Conservation (phyloP, 2,113 vertebrate genomes). For the Podiceps cristatus region DNA sequence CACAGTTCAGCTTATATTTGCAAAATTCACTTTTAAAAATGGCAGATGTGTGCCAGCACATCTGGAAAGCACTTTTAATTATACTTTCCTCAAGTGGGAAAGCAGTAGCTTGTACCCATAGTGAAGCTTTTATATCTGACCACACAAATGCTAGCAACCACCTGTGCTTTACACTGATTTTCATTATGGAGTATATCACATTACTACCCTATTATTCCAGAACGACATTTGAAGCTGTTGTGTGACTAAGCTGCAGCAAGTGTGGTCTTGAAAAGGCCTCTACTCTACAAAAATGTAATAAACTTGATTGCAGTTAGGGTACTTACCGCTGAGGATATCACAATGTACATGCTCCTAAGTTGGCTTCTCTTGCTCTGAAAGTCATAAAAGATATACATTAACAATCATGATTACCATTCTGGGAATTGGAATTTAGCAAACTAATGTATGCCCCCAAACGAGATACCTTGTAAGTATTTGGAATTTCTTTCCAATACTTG, state of each 20-base stretch:
- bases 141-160: slow-evolving; percentile 62
- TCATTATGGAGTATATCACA: slow-evolving; percentile 53
- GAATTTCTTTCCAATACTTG: not conserved
- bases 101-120: slow-evolving; percentile 30
- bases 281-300: slow-evolving; percentile 43
- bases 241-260: slow-evolving; percentile 55
- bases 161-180: slow-evolving; percentile 64
- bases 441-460: not conserved
- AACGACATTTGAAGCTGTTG: slow-evolving; percentile 54
- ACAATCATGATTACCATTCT: not conserved
- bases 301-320: slow-evolving; percentile 36
- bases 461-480: not conserved
- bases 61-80: slow-evolving; percentile 76
- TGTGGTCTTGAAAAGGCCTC: slow-evolving; percentile 58
- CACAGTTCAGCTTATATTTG: slow-evolving; percentile 24
- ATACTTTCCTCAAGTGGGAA: slow-evolving; percentile 56
- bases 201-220: slow-evolving; percentile 62
- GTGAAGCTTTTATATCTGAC: slow-evolving; percentile 52
- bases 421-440: not conserved
- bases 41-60: slow-evolving; percentile 61
- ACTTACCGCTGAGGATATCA: slow-evolving; percentile 54
- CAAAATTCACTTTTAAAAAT: slow-evolving; percentile 28
- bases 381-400: slow-evolving; percentile 36
- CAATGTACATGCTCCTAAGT: not conserved
- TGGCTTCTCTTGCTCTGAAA: slow-evolving; percentile 53